These are phyloP conservation scores for Nasonovia ribisnigri DNA, from an alignment of 2,888 invertebrate genomes.

Conservation along the genomic window DNA sequence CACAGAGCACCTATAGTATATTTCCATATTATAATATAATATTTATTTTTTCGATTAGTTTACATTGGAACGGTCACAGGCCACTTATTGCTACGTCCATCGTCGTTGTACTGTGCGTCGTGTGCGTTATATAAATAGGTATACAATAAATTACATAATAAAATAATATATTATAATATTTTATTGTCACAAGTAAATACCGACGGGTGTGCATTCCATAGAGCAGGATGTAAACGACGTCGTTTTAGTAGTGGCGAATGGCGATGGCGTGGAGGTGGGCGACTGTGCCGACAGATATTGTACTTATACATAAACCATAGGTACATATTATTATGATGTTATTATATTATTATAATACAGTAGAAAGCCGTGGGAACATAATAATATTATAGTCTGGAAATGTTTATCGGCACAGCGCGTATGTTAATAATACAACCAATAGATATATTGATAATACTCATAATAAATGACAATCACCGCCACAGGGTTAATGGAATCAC, in stretches of 20 bases:
- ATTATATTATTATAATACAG: not conserved
- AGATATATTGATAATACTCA: not conserved
- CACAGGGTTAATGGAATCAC: not conserved
- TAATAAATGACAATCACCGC: not conserved
- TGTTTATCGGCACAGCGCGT: not conserved
- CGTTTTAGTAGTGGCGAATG: not conserved
- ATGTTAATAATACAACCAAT: not conserved
- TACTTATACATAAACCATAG: not conserved
- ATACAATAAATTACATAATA: not conserved
- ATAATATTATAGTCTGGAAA: not conserved
- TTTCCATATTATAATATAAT: no score
- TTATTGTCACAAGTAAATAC: not conserved
- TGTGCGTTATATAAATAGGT: not conserved
- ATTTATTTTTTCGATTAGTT: not conserved
- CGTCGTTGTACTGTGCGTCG: not conserved
- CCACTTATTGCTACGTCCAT: not conserved
- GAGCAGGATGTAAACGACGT: not conserved
- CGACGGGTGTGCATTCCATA: not conserved
- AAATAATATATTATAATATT: not conserved
- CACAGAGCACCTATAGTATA: no score
- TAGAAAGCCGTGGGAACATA: conserved; percentile 19
- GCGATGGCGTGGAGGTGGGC: not conserved
- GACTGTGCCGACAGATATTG: conserved; percentile 2
- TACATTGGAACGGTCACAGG: not conserved
- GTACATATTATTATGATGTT: not conserved